Evolutionary conservation across 2,797 vertebrate species (phyloP), one percentile per base, ranked within the genome.

Genomic region (Rhinichthys osculus): DNA sequence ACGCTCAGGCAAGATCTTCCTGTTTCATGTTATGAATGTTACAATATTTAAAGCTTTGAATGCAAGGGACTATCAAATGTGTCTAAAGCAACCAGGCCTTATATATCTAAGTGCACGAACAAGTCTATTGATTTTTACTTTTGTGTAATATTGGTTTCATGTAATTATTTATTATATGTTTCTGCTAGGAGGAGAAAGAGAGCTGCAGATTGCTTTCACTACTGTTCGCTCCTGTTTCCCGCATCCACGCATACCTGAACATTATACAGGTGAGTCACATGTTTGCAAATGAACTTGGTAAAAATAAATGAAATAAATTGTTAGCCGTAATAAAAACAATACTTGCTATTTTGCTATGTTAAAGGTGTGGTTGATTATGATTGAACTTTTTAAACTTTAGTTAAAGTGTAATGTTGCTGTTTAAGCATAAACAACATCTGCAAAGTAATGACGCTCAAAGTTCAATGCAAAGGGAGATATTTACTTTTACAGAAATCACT

Each of bases 211-310:
- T 95, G 87, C 92, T 96, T 38, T 93, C 94, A 13, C 81, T 95
- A 84, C 91, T 96, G 50, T 40, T 96, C 84, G 90, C 94, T 0
- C 95, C 95, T 0, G 92, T 96, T 7, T 92, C 94, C 1, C 92
- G 94, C 5, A 87, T 96, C n/a, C 94, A 95, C 88, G 86, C 91
- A 83, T 96, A 96, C 91, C 90, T 96, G 89, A 93, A 91, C 88
- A 94, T 94, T 88, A 93, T 95, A 47, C 95, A 96, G 94, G 95
- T 95, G 88, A 91, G 92, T 87, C 13, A 42, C 66, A 54, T n/a
- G 44, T 54, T 64, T 17, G 57, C 27, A 70, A 30, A 50, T 54
- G 23, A 42, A 79, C 67, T 8, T 42, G 11, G 44, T 7, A 73
- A 73, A 50, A 50, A 50, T 11, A 10, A 33, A 30, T 52, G 0